These are phyloP conservation scores for Drosophila mimetica DNA, from an alignment of 2,888 invertebrate species.

Conservation along the genomic window DNA sequence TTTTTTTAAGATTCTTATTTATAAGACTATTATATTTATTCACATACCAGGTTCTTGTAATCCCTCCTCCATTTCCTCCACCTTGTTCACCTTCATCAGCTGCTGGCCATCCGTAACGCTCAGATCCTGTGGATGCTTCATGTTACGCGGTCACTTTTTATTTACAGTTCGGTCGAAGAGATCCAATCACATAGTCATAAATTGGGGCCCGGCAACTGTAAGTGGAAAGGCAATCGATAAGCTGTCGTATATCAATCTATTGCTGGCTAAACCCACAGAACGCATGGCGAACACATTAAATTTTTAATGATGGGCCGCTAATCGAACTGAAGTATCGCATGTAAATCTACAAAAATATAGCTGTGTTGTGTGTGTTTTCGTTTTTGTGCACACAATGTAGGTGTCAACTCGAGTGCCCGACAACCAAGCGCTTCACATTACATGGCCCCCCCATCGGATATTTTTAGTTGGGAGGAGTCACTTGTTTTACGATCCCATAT, in stretches of 20 bases:
- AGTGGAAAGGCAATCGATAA: slow-evolving; percentile 50
- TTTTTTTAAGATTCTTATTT: too few species aligned
- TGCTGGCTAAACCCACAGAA: slow-evolving; percentile 35
- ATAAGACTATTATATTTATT: too few species aligned
- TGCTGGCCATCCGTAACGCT: slow-evolving; percentile 59
- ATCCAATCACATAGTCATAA: slow-evolving; percentile 47
- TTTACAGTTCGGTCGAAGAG: slow-evolving; percentile 12
- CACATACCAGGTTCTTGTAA: slow-evolving; percentile 71
- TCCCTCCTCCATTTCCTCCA: slow-evolving; percentile 71
- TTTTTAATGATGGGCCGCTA: slow-evolving; percentile 53
- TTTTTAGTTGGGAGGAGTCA: slow-evolving; percentile 19
- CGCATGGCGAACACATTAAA: slow-evolving; percentile 28
- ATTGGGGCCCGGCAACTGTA: slow-evolving; percentile 51
- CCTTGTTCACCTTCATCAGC: slow-evolving; percentile 64
- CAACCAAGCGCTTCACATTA: slow-evolving; percentile 23
- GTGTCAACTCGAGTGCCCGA: slow-evolving; percentile 24
- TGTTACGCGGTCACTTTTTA: slow-evolving; percentile 47
- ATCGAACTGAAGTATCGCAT: slow-evolving; percentile 35
- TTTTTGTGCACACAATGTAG: slow-evolving; percentile 14
- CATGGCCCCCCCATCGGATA: slow-evolving; percentile 24
- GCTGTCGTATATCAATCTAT: slow-evolving; percentile 32
- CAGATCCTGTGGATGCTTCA: slow-evolving; percentile 80
- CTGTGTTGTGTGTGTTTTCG: not conserved
- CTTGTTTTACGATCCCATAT: slow-evolving; percentile 32
- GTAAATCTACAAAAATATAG: slow-evolving; percentile 46